phyloP scores from a whole-genome alignment of 2,888 invertebrate genomes.

The Plagodis pulveraria region DNA sequence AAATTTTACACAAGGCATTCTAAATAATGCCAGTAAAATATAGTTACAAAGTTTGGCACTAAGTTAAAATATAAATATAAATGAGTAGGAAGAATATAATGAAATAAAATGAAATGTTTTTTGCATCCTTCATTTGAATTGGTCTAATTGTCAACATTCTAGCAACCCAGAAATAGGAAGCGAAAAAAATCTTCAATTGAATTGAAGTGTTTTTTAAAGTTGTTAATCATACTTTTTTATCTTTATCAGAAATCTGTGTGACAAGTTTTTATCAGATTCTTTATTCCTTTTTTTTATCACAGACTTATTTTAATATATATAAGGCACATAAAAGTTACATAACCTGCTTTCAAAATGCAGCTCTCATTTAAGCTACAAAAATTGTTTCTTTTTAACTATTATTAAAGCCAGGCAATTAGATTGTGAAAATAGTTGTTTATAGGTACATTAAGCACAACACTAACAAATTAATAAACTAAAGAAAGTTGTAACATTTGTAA shows the following conservation, averaged over 20 bases:
- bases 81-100: slow-evolving; percentile 22
- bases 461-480: slow-evolving; percentile 24
- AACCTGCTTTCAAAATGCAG: slow-evolving; percentile 21
- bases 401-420: background rate
- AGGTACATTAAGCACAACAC: slow-evolving; percentile 33
- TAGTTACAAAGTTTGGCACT: slow-evolving; percentile 50
- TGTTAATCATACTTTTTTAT: slow-evolving; percentile 21
- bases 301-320: slow-evolving; percentile 30
- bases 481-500: slow-evolving; percentile 42
- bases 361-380: slow-evolving; percentile 5
- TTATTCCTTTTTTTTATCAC: slow-evolving; percentile 34
- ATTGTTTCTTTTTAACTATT: background rate
- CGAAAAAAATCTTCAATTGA: slow-evolving; percentile 11
- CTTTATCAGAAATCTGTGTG: slow-evolving; percentile 22
- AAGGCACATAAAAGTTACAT: slow-evolving; percentile 36
- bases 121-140: slow-evolving; percentile 13
- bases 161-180: slow-evolving; percentile 30
- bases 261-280: slow-evolving; percentile 35
- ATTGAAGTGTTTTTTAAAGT: slow-evolving; percentile 3
- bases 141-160: slow-evolving; percentile 28
- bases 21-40: slow-evolving; percentile 27
- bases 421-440: slow-evolving; percentile 3
- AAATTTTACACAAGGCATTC: background rate
- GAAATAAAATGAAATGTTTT: slow-evolving; percentile 13
- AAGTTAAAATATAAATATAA: slow-evolving; percentile 32